Evolutionary conservation across 2,888 invertebrate genomes (phyloP), one percentile per base, ranked within the genome.

Genomic region (Exephanes ischioxanthus): DNA sequence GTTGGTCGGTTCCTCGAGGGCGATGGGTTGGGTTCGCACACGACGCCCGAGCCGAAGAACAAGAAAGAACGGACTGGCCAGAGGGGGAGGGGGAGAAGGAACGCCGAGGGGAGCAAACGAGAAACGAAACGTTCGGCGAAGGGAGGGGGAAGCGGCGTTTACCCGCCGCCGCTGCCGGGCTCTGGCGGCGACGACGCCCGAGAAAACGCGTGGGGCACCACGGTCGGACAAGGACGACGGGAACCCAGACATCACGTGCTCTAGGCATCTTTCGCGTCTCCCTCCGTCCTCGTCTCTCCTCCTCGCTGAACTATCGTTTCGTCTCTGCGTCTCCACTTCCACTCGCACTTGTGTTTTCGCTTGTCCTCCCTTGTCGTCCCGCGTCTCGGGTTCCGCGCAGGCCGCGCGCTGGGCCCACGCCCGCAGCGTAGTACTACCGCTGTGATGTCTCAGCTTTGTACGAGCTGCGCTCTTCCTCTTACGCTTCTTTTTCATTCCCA

Each of bases 231-330:
- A 90, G 89, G 89, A 90, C 88, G 88, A 80, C 88, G 88, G 88
- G 87, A 88, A 85, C 77, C 90, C 91, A 91, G 91, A 91, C 91
- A 87, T 91, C 90, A 90, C 91, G 91, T 90, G 91, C 88, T 89
- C 89, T 89, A 85, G 84, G 82, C 89, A 86, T 79, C 88, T 83
- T 63, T 66, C 26, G 67, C 26, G 72, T 67, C 77, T 72, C 51
- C 45, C 33, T 82, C 71, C 68, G 58, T 33, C 53, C 58, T 77
- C 51, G 63, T 71, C 81, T 78, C 84, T 80, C 66, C 66, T 63
- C 66, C 66, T 30, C 53, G 19, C 26, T 33, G 55, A 7, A 55
- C 58, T 76, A 84, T 16, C 53, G 53, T 26, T 66, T 48, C 53
- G n/a, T 70, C 61, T 45, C 30, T 48, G 16, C 41, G 0, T 41